Percentiles rank a stretch among this genome's conserved stretches.
phyloP scores from a whole-genome alignment of 1,140 invertebrate species.

The Spodoptera litura region DNA sequence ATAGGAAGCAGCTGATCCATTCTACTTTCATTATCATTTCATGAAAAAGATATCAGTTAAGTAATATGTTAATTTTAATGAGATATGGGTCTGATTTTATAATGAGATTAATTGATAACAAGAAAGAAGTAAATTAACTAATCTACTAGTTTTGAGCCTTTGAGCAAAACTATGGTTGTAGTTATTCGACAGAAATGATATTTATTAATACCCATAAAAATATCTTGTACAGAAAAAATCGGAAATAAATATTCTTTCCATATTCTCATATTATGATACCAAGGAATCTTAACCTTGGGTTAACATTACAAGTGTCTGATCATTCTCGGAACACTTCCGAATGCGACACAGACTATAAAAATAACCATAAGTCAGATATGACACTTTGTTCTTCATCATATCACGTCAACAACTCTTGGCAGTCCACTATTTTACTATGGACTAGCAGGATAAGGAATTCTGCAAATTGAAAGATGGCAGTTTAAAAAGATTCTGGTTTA shows the following conservation, averaged over 20 bases:
- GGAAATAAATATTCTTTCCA: neutral
- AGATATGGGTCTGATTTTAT: neutral
- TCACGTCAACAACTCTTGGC: neutral
- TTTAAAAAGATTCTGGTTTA: too few relatives aligned
- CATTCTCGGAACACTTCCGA: neutral
- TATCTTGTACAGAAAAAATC: neutral
- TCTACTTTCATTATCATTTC: conserved; percentile 25
- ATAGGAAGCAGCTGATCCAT: conserved; percentile 32
- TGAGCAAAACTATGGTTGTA: too few relatives aligned
- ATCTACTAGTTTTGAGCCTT: too few relatives aligned
- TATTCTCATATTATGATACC: neutral
- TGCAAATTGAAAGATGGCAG: too few relatives aligned
- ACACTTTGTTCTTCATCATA: neutral
- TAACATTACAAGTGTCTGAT: conserved; percentile 7
- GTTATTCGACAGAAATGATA: neutral
- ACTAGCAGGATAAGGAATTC: too few relatives aligned
- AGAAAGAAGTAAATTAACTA: too few relatives aligned
- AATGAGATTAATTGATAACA: neutral
- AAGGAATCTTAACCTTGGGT: conserved; percentile 1
- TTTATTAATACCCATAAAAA: neutral
- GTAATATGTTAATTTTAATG: neutral
- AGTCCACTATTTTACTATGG: too few relatives aligned
- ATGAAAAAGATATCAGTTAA: neutral
- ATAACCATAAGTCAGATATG: conserved; percentile 9
- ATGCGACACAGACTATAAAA: conserved; percentile 10